phyloP scores from a whole-genome alignment of 2,888 invertebrate genomes.

The Lamellibrachia satsuma region DNA sequence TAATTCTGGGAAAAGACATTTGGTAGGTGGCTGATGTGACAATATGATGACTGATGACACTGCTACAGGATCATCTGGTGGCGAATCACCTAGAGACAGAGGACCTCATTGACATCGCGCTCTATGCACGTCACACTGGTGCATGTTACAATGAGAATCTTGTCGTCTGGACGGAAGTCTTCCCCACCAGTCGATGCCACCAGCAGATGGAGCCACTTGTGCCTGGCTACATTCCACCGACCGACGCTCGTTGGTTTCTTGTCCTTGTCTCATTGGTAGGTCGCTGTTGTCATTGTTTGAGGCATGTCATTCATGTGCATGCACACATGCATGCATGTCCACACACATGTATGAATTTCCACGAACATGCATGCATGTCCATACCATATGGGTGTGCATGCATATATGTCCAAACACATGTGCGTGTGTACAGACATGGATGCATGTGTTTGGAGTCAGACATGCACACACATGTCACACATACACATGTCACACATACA shows the following conservation, averaged over 20 bases:
- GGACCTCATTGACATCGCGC: conserved; percentile 79
- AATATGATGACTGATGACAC: background rate
- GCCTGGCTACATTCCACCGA: conserved; percentile 56
- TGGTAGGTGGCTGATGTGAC: background rate
- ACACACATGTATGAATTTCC: background rate
- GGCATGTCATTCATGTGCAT: background rate
- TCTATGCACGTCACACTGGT: conserved; percentile 78
- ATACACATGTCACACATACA: too few species aligned
- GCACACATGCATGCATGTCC: background rate
- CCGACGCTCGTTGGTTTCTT: conserved; percentile 56
- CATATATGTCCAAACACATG: background rate
- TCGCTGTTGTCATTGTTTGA: conserved; percentile 19
- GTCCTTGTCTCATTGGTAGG: conserved; percentile 62
- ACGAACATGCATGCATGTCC: background rate
- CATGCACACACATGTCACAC: background rate
- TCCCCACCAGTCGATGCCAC: conserved; percentile 55
- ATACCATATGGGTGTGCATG: background rate
- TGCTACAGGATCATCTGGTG: conserved; percentile 75
- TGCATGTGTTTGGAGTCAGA: background rate
- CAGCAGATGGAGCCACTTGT: conserved; percentile 47
- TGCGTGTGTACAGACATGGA: background rate
- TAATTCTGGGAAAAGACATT: too few species aligned
- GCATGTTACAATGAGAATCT: conserved; percentile 48
- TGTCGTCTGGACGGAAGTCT: conserved; percentile 64
- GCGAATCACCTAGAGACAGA: conserved; percentile 81